Conservation (phyloP, 2,888 invertebrate genomes). For the Melanchra persicariae region DNA sequence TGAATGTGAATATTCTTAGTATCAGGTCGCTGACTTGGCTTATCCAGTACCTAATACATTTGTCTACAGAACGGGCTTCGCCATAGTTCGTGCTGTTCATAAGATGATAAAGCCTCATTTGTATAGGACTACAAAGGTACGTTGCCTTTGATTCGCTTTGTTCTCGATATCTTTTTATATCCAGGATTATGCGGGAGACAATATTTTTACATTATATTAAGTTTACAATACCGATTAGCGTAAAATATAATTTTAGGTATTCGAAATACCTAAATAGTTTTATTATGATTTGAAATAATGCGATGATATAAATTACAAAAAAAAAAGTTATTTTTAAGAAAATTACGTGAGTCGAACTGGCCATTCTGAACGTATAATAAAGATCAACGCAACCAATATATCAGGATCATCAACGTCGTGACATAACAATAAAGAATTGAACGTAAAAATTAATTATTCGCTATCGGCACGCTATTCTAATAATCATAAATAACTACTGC, state of each 20-base stretch:
- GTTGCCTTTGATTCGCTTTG: conserved; percentile 39
- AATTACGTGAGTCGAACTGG: conserved; percentile 26
- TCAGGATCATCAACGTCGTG: conserved; percentile 80
- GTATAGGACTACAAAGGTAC: conserved; percentile 35
- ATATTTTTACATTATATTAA: conserved; percentile 23
- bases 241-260: not conserved
- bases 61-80: conserved; percentile 8
- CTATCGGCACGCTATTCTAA: conserved; percentile 88
- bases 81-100: conserved; percentile 50
- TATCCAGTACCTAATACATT: conserved; percentile 15
- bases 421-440: conserved; percentile 84
- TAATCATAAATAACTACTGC: conserved; percentile 89
- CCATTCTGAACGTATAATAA: conserved; percentile 52
- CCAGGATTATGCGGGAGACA: conserved; percentile 29
- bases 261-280: not conserved
- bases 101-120: conserved; percentile 51
- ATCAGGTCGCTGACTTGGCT: conserved; percentile 8
- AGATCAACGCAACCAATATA: conserved; percentile 66
- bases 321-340: conserved; percentile 19
- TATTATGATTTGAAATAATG: not conserved
- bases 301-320: not conserved
- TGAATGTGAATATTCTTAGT: conserved; percentile 11
- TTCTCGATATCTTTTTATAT: conserved; percentile 39
- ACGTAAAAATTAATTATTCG: conserved; percentile 89
- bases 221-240: conserved; percentile 11